These are phyloP conservation scores for Campylomormyrus tamandua DNA, from an alignment of 2,113 vertebrate species.

Conservation along the genomic window DNA sequence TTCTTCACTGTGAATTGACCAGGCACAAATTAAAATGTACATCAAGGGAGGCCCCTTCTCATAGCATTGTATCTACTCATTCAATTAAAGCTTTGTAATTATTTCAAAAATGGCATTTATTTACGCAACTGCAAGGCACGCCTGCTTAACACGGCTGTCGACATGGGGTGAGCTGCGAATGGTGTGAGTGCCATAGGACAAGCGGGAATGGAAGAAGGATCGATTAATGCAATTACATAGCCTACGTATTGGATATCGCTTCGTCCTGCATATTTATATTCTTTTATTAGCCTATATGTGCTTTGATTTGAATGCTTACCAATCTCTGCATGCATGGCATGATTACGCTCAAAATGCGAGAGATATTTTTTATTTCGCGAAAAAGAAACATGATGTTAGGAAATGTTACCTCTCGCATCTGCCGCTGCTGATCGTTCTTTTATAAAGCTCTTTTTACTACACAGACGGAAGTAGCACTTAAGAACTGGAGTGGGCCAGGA, in stretches of 20 bases:
- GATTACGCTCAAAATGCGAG: not conserved
- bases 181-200: not conserved
- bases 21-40: not conserved
- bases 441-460: not conserved
- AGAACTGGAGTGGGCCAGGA: not conserved
- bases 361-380: too few relatives aligned
- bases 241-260: not conserved
- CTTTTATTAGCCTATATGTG: not conserved
- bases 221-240: not conserved
- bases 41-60: not conserved
- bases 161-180: not conserved
- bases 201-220: not conserved
- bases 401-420: not conserved
- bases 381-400: not conserved
- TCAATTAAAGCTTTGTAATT: not conserved
- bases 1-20: not conserved
- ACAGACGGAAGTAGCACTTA: slow-evolving; percentile 3
- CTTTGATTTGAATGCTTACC: not conserved
- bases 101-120: not conserved
- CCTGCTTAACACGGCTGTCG: not conserved
- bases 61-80: not conserved
- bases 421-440: not conserved
- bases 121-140: not conserved
- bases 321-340: not conserved
- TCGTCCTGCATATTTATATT: not conserved